A percentile compares a stretch with the other conserved stretches of the same genome.
These are phyloP conservation scores for Cataglyphis hispanica DNA, from an alignment of 1,140 invertebrate species.

Conservation along the genomic window DNA sequence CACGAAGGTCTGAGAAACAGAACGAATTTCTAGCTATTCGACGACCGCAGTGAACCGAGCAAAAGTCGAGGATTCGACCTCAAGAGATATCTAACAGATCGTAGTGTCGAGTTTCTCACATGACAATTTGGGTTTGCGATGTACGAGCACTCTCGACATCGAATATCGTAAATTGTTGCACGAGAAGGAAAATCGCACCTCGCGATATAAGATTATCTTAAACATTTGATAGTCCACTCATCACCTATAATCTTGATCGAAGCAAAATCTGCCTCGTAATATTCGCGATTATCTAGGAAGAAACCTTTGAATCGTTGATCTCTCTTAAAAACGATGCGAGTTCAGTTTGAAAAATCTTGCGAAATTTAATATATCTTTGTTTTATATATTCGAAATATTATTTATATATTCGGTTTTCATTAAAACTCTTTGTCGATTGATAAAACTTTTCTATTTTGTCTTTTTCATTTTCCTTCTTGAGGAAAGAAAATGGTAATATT, in stretches of 20 bases:
- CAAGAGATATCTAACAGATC: conserved; percentile 7
- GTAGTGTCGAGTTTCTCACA: conserved; percentile 42
- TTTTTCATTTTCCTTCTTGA: not conserved
- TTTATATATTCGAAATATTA: not conserved
- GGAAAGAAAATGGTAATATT: not conserved
- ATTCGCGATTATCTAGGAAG: not conserved
- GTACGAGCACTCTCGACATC: not conserved
- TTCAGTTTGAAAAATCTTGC: not conserved
- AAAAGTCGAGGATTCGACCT: conserved; percentile 40
- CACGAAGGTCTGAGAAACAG: conserved; percentile 50
- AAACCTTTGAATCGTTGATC: not conserved
- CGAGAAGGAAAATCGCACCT: conserved; percentile 14
- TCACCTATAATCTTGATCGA: not conserved
- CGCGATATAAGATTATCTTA: conserved; percentile 13
- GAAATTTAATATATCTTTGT: not conserved
- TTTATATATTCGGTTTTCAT: not conserved
- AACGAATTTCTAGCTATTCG: conserved; percentile 23
- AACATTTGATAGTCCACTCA: conserved; percentile 18
- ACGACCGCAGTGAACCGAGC: conserved; percentile 3
- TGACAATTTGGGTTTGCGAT: conserved; percentile 35
- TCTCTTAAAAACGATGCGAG: not conserved
- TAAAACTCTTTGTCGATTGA: not conserved
- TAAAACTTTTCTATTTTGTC: not conserved
- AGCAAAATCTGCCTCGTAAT: not conserved
- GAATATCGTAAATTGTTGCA: conserved; percentile 12